These are phyloP conservation scores for Drosophila phalerata DNA, from an alignment of 2,888 invertebrate species.

Conservation along the genomic window DNA sequence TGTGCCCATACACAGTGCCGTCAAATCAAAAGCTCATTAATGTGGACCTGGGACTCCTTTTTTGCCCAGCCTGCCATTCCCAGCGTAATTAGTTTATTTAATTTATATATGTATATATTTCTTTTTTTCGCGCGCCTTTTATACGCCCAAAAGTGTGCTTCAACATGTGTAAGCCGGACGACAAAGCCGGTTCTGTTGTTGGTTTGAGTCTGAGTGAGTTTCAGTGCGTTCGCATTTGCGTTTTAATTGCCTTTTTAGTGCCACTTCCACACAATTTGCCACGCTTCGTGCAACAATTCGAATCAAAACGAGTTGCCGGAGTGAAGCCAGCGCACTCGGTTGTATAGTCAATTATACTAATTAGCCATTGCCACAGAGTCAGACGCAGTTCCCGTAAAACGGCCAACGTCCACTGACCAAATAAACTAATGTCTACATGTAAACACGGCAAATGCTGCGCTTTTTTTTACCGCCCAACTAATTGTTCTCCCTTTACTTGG, in stretches of 20 bases:
- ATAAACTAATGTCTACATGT: constrained; percentile 73
- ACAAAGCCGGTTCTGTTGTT: neutral
- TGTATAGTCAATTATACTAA: constrained; percentile 82
- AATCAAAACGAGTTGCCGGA: constrained; percentile 56
- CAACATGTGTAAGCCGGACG: constrained; percentile 56
- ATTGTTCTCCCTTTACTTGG: constrained; percentile 23
- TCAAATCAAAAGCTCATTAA: constrained; percentile 78
- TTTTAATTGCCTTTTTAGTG: constrained; percentile 82
- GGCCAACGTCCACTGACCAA: constrained; percentile 52
- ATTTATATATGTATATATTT: constrained; percentile 57
- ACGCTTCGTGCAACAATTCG: constrained; percentile 80
- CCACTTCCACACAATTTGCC: constrained; percentile 81
- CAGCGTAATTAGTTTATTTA: constrained; percentile 78
- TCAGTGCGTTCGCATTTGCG: constrained; percentile 61
- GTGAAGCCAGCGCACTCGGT: constrained; percentile 44
- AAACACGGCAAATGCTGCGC: constrained; percentile 40
- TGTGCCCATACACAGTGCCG: constrained; percentile 31
- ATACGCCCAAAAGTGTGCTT: constrained; percentile 50
- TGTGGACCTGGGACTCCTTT: constrained; percentile 30
- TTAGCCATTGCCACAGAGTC: constrained; percentile 55
- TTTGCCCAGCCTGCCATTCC: constrained; percentile 19
- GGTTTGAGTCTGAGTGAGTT: constrained; percentile 23
- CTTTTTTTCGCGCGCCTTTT: constrained; percentile 21
- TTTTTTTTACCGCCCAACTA: constrained; percentile 32
- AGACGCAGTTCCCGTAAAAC: constrained; percentile 51